Evolutionary conservation across 2,113 vertebrate genomes (phyloP).

Genomic region (Phoxinus phoxinus): DNA sequence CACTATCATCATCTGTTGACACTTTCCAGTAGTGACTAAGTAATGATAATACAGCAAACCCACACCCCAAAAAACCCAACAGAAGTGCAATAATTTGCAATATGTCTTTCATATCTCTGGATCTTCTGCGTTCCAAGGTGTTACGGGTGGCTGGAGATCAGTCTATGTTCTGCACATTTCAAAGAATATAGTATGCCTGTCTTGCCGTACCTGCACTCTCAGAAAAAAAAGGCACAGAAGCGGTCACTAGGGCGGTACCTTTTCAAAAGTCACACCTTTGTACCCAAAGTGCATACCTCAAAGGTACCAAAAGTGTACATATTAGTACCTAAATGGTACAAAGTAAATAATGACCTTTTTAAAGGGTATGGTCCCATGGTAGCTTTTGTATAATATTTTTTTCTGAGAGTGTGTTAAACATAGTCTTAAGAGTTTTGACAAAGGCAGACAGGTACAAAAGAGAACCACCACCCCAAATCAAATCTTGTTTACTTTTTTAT

Average conservation of each 20-base stretch:
- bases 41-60: constrained; percentile 78
- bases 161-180: background rate
- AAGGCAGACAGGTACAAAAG: background rate
- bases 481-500: background rate
- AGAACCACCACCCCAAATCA: background rate
- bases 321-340: too few species aligned
- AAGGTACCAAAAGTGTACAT: too few species aligned
- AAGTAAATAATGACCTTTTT: too few species aligned
- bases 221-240: too few species aligned
- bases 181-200: background rate
- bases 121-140: background rate
- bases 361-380: too few species aligned
- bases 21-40: constrained; percentile 79
- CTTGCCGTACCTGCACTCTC: background rate
- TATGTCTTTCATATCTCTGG: constrained; percentile 67
- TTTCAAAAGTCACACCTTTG: too few species aligned
- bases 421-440: background rate
- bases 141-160: background rate
- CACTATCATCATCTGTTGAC: constrained; percentile 78
- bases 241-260: too few species aligned
- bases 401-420: background rate
- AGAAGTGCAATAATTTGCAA: constrained; percentile 80
- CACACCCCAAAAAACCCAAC: constrained; percentile 75
- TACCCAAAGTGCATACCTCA: too few species aligned
- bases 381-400: too few species aligned